A percentile compares a stretch with the other conserved stretches of the same genome.
Evolutionary conservation across 2,113 vertebrate species (phyloP).

Genomic region (Hippocampus mohnikei): DNA sequence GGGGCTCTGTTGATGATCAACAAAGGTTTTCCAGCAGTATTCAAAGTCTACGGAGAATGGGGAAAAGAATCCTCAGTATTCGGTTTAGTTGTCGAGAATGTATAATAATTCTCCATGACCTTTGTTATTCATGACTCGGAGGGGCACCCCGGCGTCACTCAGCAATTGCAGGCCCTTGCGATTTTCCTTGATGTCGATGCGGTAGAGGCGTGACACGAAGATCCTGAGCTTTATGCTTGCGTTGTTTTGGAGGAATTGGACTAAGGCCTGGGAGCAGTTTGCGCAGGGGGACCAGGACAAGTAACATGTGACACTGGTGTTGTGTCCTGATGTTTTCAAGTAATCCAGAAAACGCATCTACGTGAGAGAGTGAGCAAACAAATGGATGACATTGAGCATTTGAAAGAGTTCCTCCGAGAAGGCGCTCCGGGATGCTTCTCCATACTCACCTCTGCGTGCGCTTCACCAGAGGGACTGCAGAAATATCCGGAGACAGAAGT

Average conservation of each 20-base stretch:
- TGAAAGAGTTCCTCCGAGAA: background rate
- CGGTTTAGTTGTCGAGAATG: background rate
- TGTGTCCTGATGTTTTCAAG: background rate
- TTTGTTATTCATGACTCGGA: background rate
- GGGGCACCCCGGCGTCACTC: background rate
- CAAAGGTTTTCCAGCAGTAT: background rate
- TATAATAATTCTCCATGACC: background rate
- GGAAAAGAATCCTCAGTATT: background rate
- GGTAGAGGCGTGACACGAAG: background rate
- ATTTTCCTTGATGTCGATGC: background rate
- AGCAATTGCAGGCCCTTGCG: background rate
- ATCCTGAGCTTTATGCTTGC: background rate
- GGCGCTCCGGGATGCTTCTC: background rate
- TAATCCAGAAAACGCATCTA: background rate
- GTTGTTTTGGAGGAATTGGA: background rate
- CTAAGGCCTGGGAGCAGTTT: background rate
- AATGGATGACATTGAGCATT: background rate
- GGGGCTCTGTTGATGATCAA: background rate
- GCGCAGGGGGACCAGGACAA: background rate
- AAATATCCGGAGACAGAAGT: background rate
- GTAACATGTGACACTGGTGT: background rate
- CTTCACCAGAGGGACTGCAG: background rate
- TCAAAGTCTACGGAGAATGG: background rate
- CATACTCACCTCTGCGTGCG: background rate
- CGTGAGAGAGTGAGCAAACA: background rate